These are phyloP conservation scores for Harlomillsia oculata DNA, from an alignment of 1,140 invertebrate species.

Conservation along the genomic window DNA sequence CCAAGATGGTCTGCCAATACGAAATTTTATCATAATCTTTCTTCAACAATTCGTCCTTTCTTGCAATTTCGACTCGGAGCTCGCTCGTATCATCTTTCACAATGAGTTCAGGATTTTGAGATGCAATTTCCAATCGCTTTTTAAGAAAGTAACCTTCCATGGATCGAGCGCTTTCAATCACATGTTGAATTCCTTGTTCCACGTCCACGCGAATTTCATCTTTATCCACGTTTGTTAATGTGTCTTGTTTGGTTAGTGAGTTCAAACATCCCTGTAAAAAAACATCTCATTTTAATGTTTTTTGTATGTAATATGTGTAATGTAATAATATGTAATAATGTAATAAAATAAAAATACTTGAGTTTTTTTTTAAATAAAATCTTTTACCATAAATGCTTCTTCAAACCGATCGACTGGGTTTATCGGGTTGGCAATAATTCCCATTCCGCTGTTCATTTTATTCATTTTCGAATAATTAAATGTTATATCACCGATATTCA, in stretches of 20 bases:
- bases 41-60: conserved; percentile 79
- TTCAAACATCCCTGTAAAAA: conserved; percentile 66
- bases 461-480: not conserved
- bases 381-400: conserved; percentile 25
- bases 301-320: not conserved
- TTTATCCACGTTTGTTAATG: conserved; percentile 60
- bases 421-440: not conserved
- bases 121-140: conserved; percentile 78
- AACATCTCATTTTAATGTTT: conserved; percentile 16
- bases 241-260: conserved; percentile 72
- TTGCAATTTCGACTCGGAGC: conserved; percentile 63
- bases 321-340: not conserved
- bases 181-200: conserved; percentile 69
- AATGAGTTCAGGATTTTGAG: conserved; percentile 79
- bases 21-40: conserved; percentile 81
- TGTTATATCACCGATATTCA: not conserved
- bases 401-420: conserved; percentile 29
- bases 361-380: not conserved
- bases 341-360: not conserved
- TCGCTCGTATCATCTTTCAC: conserved; percentile 85
- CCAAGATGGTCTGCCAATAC: conserved; percentile 76
- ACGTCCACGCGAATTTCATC: conserved; percentile 75
- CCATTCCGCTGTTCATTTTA: not conserved
- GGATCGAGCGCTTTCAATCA: conserved; percentile 79
- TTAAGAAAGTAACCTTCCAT: conserved; percentile 91